A percentile compares a stretch with the other conserved stretches of the same genome.
phyloP scores from a whole-genome alignment of 2,797 vertebrate species.

The Harpagifer antarcticus region DNA sequence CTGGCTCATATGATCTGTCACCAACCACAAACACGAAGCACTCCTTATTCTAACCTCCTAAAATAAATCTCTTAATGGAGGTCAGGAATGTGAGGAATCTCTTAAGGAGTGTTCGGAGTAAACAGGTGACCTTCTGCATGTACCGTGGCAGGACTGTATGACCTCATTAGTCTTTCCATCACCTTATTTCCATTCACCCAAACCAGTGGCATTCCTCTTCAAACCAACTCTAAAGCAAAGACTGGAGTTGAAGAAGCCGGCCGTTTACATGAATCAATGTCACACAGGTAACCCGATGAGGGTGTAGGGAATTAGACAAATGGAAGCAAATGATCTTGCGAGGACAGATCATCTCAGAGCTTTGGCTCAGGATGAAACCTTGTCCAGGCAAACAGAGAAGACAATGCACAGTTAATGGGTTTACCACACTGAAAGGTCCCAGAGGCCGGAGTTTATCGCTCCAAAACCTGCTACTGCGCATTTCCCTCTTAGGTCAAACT shows the following conservation, averaged over 20 bases:
- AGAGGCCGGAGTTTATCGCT: slow-evolving; percentile 56
- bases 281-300: slow-evolving; percentile 1
- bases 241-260: slow-evolving; percentile 5
- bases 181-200: slow-evolving; percentile 26
- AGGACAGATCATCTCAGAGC: slow-evolving; percentile 19
- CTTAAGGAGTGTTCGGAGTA: slow-evolving; percentile 59
- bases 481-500: slow-evolving; percentile 54
- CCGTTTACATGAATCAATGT: slow-evolving; percentile 22
- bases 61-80: slow-evolving; percentile 56
- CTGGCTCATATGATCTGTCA: slow-evolving; percentile 28
- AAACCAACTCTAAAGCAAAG: slow-evolving; percentile 19
- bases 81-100: slow-evolving; percentile 78
- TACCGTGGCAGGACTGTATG: slow-evolving; percentile 40
- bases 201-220: neutral
- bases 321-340: slow-evolving; percentile 18
- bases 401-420: slow-evolving; percentile 31
- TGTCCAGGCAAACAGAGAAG: slow-evolving; percentile 19
- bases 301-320: slow-evolving; percentile 18
- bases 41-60: slow-evolving; percentile 59
- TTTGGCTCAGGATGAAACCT: slow-evolving; percentile 21
- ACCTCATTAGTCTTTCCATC: slow-evolving; percentile 47
- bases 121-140: slow-evolving; percentile 69
- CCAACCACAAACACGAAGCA: slow-evolving; percentile 51
- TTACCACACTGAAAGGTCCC: slow-evolving; percentile 24
- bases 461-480: slow-evolving; percentile 49